Conservation (phyloP, 2,113 vertebrate genomes). For the Laticauda colubrina region DNA sequence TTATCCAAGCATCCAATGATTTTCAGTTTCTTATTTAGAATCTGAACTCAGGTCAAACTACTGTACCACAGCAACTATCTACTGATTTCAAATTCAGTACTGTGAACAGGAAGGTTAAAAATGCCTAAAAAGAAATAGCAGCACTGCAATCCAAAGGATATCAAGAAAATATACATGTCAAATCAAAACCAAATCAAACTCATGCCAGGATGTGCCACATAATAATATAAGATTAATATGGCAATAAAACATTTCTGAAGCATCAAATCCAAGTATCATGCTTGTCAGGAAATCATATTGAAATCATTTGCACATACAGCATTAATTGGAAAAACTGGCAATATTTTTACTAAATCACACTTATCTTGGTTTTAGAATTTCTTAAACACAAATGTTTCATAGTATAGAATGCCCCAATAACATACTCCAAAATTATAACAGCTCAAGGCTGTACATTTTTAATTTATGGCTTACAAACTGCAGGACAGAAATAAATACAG, state of each 20-base stretch:
- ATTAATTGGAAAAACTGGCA: neutral
- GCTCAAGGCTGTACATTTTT: neutral
- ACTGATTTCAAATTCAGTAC: slow-evolving; percentile 26
- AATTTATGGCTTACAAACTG: neutral
- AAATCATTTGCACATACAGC: neutral
- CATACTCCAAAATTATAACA: neutral
- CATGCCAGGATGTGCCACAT: neutral
- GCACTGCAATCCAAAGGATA: neutral
- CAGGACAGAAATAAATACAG: neutral
- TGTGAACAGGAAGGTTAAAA: slow-evolving; percentile 30
- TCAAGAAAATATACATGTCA: neutral
- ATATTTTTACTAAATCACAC: neutral
- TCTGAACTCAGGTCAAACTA: neutral
- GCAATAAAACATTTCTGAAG: neutral
- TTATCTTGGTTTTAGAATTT: neutral
- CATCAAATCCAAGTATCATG: neutral
- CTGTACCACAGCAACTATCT: neutral
- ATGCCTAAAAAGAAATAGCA: neutral
- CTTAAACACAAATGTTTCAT: neutral
- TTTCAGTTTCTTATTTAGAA: neutral
- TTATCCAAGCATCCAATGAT: neutral
- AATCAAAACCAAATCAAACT: neutral
- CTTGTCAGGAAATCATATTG: neutral
- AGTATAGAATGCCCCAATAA: neutral
- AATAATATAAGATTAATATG: neutral